phyloP scores from a whole-genome alignment of 53 echinoderm and acorn worm genomes.

The Patiria pectinifera region DNA sequence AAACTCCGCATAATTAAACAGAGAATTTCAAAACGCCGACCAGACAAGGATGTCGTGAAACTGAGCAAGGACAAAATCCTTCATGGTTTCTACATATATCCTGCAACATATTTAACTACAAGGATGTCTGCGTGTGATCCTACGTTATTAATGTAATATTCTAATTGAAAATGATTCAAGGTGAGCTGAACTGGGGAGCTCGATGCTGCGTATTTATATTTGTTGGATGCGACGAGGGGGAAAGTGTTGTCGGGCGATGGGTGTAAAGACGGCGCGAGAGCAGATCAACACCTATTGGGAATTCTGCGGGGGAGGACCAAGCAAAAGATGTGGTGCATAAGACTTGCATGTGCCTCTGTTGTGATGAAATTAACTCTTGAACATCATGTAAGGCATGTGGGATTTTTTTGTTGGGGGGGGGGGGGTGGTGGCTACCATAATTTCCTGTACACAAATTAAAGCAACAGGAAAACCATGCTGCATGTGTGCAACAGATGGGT shows the following conservation, averaged over 20 bases:
- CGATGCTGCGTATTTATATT: background rate
- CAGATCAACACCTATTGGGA: slow-evolving; percentile 1
- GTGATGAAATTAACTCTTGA: background rate
- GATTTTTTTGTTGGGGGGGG: too few relatives aligned
- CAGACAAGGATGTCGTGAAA: background rate
- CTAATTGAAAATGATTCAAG: slow-evolving; percentile 23
- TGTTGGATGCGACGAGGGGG: background rate
- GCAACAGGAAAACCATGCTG: background rate
- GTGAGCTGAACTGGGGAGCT: slow-evolving; percentile 22
- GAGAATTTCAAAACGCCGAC: background rate
- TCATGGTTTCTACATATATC: background rate
- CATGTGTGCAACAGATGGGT: background rate
- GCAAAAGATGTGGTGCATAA: background rate
- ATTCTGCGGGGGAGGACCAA: background rate
- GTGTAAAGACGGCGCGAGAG: background rate
- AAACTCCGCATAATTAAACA: background rate
- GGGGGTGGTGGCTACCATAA: too few relatives aligned
- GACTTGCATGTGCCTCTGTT: background rate
- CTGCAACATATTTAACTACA: background rate
- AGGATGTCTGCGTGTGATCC: background rate
- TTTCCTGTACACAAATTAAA: background rate
- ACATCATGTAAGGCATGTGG: too few relatives aligned
- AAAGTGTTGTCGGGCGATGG: slow-evolving; percentile 17
- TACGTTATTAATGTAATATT: slow-evolving; percentile 14
- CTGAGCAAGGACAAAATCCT: background rate